Percentiles rank a stretch among this genome's conserved stretches.
These are phyloP conservation scores for Drosophila kuntzei DNA, from an alignment of 2,888 invertebrate species.

Conservation along the genomic window DNA sequence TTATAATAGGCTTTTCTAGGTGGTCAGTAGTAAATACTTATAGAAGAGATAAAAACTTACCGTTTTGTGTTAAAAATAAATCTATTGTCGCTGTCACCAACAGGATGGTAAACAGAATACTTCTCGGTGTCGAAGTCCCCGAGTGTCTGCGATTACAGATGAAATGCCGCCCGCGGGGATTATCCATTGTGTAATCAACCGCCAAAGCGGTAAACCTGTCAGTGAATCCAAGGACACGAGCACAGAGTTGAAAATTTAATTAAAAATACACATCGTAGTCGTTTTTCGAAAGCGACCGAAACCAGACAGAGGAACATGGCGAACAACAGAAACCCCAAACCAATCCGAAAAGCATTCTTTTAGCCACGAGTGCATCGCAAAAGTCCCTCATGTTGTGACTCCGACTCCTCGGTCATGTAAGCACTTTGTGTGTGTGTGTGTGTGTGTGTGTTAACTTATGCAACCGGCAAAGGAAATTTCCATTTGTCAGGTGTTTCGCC, in stretches of 20 bases:
- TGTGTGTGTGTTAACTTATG: conserved; percentile 4
- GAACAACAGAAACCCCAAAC: background rate
- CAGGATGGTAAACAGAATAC: conserved; percentile 20
- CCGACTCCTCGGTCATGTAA: conserved; percentile 6
- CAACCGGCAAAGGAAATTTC: conserved; percentile 13
- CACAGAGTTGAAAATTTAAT: conserved; percentile 51
- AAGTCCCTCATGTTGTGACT: conserved; percentile 2
- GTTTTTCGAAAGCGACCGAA: conserved; percentile 10
- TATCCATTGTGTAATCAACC: conserved; percentile 59
- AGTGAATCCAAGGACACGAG: conserved; percentile 11
- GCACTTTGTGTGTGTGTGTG: background rate
- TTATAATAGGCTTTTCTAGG: background rate
- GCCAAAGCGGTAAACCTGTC: conserved; percentile 47
- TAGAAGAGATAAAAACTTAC: conserved; percentile 33
- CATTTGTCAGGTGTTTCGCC: conserved; percentile 22
- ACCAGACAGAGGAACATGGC: background rate
- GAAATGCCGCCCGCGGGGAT: conserved; percentile 33
- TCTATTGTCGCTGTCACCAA: conserved; percentile 23
- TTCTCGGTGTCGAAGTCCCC: conserved; percentile 5
- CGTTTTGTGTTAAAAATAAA: conserved; percentile 34
- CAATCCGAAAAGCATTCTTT: conserved; percentile 14
- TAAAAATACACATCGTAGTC: conserved; percentile 34
- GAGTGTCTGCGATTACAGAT: conserved; percentile 10
- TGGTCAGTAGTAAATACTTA: background rate
- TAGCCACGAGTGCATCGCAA: background rate